phyloP scores from a whole-genome alignment of 2,888 invertebrate species.

The Eledone cirrhosa region DNA sequence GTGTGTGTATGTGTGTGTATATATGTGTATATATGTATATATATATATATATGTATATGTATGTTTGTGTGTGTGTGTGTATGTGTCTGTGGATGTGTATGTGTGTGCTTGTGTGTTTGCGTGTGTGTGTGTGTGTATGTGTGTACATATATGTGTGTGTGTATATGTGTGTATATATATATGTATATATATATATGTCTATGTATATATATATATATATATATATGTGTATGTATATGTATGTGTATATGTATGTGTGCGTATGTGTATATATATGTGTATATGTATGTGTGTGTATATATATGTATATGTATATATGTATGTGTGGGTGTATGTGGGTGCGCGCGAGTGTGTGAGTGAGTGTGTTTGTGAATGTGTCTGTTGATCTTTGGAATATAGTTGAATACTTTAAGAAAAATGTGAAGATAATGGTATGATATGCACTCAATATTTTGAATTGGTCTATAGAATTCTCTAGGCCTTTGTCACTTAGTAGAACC shows the following conservation, averaged over 20 bases:
- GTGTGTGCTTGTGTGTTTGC: too few species aligned
- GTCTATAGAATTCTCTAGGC: too few species aligned
- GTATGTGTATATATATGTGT: neutral
- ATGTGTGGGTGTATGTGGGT: too few species aligned
- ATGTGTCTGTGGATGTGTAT: neutral
- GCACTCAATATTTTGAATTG: too few species aligned
- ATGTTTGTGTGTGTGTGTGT: neutral
- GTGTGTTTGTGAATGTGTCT: too few species aligned
- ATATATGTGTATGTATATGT: neutral
- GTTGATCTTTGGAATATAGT: too few species aligned
- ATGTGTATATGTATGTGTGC: neutral
- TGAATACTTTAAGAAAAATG: too few species aligned
- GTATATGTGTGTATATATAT: too few species aligned
- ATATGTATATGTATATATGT: neutral
- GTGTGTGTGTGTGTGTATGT: neutral
- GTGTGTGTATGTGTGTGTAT: neutral
- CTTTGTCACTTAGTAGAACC: too few species aligned
- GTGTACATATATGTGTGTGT: neutral
- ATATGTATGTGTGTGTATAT: neutral
- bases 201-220: neutral
- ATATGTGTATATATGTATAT: neutral
- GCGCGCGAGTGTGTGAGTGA: too few species aligned
- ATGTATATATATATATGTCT: neutral
- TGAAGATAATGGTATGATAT: too few species aligned
- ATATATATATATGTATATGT: neutral